Base-by-base conservation (phyloP, 1,140 invertebrate genomes). In the Potamilus streckersoni region DNA sequence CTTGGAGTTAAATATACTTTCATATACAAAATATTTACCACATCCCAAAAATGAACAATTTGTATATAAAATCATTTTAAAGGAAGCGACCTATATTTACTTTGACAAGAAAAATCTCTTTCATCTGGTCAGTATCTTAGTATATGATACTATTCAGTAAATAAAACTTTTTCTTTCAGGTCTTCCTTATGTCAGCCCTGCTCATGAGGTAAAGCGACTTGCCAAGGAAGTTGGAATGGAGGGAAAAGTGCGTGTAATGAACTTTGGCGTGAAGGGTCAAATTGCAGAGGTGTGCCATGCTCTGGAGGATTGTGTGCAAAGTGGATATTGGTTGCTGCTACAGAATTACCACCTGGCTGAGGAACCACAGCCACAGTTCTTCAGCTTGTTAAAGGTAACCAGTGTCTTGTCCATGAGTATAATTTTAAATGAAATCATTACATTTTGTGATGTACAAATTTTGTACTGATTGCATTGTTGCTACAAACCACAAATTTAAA, bases 291-390 rank as follows among this genome's bases (percentile, higher is more conserved):
- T 86, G 4, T 78, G 79, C 65, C 80, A 86, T 59, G 84, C 84
- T 13, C 69, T 89, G 71, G 80, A 82, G 31, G 84, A 88, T 67
- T 87, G 87, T 79, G 80, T 88, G 68, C 79, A 84, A 71, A 82
- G 71, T 71, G 88, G 88, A 23, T 82, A 87, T 71, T 89, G 88
- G 88, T 80, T 89, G 8, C 75, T 89, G 31, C 76, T 89, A 66
- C 85, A 89, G 78, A 89, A 89, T 76, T 87, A 86, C 63, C 87
- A 89, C 67, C 74, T 89, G 60, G 79, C 86, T 14, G 80, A 83
- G 49, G 73, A 82, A 58, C 84, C 83, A 69, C 77, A 84, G 38
- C 71, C 69, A 61, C 69, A 82, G 11, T 83, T 87, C 68, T 83
- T 86, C 60, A 70, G 69, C 27, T 66, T 88, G 31, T 73, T 89